phyloP scores from a whole-genome alignment of 2,797 vertebrate species.

The Enteromius radiatus region DNA sequence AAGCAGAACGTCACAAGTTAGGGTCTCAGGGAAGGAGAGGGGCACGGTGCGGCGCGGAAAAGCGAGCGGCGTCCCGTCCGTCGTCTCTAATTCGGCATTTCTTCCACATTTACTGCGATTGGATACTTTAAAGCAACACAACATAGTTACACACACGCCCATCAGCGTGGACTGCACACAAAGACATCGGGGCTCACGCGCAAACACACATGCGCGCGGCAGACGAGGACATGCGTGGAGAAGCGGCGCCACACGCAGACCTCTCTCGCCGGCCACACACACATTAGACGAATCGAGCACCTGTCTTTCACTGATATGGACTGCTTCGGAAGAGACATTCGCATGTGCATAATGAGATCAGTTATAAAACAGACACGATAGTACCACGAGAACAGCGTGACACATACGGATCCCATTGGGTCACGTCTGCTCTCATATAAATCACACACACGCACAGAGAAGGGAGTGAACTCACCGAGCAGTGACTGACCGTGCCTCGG shows the following conservation, averaged over 20 bases:
- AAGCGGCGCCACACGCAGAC: constrained; percentile 61
- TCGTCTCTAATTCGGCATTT: constrained; percentile 30
- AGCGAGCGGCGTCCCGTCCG: constrained; percentile 2
- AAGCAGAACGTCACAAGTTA: constrained; percentile 99
- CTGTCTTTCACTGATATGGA: constrained; percentile 6
- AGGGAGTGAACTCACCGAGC: constrained; percentile 74
- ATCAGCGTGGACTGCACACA: constrained; percentile 37
- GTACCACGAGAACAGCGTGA: constrained; percentile 1
- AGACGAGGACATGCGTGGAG: constrained; percentile 47
- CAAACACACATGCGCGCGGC: constrained; percentile 52
- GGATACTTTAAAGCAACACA: constrained; percentile 49
- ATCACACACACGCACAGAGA: constrained; percentile 52
- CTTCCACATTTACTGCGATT: constrained; percentile 25
- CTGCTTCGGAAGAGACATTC: background rate
- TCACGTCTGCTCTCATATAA: constrained; percentile 23
- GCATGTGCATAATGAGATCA: constrained; percentile 7
- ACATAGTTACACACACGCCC: constrained; percentile 58
- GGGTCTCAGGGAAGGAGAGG: constrained; percentile 99
- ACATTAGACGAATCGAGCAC: background rate
- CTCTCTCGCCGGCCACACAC: constrained; percentile 69
- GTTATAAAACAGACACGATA: constrained; percentile 5
- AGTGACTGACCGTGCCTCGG: constrained; percentile 57
- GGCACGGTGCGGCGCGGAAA: constrained; percentile 77
- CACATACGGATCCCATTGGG: constrained; percentile 21
- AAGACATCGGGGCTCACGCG: constrained; percentile 24